Conservation (phyloP, 2,113 vertebrate genomes). For the Melanerpes formicivorus region DNA sequence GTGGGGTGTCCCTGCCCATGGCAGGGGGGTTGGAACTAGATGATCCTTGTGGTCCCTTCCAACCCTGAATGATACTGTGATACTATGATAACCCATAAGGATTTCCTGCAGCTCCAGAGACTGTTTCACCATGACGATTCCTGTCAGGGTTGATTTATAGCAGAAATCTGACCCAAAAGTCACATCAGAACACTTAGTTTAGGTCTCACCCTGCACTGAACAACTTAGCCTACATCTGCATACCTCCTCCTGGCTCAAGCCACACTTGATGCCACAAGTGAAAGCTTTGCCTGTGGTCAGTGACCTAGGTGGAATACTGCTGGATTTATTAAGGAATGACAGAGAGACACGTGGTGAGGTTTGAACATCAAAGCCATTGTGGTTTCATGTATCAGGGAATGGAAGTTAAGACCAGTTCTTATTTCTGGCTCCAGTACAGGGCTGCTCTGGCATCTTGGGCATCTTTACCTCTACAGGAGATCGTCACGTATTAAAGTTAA, state of each 20-base stretch:
- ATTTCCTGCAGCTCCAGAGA: slow-evolving; percentile 3
- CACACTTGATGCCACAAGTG: rapidly evolving
- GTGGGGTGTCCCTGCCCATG: too few relatives aligned
- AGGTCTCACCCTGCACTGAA: background rate
- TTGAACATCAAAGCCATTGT: background rate
- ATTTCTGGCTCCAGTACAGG: background rate
- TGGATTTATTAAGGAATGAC: background rate
- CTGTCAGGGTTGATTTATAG: background rate
- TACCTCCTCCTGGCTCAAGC: background rate
- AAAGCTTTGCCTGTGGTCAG: background rate
- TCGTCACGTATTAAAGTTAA: background rate
- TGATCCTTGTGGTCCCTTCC: too few relatives aligned
- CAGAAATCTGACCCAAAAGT: background rate
- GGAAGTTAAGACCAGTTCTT: background rate
- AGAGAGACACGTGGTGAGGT: background rate
- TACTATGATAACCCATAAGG: background rate
- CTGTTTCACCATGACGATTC: background rate
- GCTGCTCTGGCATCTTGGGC: background rate
- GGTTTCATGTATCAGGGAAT: slow-evolving; percentile 23
- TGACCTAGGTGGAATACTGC: background rate
- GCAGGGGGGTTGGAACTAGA: too few relatives aligned
- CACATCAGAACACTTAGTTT: background rate
- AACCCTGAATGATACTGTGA: too few relatives aligned
- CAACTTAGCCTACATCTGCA: background rate
- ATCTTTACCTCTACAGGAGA: background rate